Percentiles rank a stretch among this genome's conserved stretches.
Conservation (phyloP, 2,113 vertebrate genomes). For the Echinops telfairi region DNA sequence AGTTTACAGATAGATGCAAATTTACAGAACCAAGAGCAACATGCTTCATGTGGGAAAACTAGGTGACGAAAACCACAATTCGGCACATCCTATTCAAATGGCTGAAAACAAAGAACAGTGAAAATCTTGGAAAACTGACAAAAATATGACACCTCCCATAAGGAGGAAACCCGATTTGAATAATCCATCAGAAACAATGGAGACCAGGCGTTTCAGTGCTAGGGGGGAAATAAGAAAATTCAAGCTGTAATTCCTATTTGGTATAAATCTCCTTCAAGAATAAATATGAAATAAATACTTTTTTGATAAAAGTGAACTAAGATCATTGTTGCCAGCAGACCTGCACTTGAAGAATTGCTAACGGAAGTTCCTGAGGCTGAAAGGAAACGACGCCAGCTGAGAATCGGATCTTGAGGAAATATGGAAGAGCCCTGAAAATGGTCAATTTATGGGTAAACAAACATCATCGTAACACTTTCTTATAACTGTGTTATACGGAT, state of each 20-base stretch:
- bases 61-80: background rate
- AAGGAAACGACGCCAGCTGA: background rate
- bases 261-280: background rate
- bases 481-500: background rate
- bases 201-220: conserved; percentile 17
- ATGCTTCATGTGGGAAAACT: background rate
- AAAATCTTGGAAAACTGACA: conserved; percentile 28
- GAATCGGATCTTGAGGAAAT: background rate
- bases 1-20: conserved; percentile 7
- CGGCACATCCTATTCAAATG: background rate
- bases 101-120: conserved; percentile 32
- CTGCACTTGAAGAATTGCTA: background rate
- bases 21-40: background rate
- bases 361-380: conserved; percentile 16
- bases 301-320: conserved; percentile 39
- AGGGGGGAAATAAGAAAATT: background rate
- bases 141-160: conserved; percentile 42
- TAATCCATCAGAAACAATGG: conserved; percentile 59
- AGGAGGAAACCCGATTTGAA: conserved; percentile 49
- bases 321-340: conserved; percentile 18
- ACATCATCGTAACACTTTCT: background rate
- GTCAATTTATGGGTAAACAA: background rate
- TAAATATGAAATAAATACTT: conserved; percentile 26
- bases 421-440: background rate
- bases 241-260: background rate